Conservation (phyloP, 2,113 vertebrate genomes). For the Mastomys coucha region DNA sequence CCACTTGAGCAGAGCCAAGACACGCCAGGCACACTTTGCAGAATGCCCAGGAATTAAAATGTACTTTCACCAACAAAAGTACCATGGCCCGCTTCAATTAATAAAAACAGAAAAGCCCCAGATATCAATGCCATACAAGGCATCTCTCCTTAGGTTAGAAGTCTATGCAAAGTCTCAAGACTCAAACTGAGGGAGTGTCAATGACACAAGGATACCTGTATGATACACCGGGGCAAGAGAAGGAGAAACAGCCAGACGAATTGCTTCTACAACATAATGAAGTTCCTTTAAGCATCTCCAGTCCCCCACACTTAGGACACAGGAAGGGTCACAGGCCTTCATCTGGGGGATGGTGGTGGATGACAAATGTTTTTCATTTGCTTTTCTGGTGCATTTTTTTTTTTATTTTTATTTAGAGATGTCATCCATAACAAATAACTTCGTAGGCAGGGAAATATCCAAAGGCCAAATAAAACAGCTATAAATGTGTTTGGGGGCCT, state of each 20-base stretch:
- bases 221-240: neutral
- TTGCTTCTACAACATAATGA: neutral
- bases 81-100: neutral
- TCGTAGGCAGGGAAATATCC: neutral
- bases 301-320: no score
- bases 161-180: neutral
- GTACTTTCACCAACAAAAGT: neutral
- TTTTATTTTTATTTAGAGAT: neutral
- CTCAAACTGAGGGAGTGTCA: neutral
- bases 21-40: no score
- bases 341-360: neutral
- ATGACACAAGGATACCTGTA: neutral
- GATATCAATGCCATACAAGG: neutral
- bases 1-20: neutral
- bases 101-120: neutral
- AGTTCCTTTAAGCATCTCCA: neutral
- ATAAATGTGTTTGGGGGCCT: neutral
- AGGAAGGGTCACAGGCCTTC: neutral
- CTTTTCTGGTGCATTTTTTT: neutral
- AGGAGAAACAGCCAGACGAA: neutral
- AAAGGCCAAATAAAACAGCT: neutral
- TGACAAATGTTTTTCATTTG: neutral
- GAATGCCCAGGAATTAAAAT: neutral
- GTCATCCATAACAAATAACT: neutral
- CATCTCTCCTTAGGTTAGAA: neutral